Conservation (phyloP, 2,888 invertebrate species). For the Orthosia gothica region DNA sequence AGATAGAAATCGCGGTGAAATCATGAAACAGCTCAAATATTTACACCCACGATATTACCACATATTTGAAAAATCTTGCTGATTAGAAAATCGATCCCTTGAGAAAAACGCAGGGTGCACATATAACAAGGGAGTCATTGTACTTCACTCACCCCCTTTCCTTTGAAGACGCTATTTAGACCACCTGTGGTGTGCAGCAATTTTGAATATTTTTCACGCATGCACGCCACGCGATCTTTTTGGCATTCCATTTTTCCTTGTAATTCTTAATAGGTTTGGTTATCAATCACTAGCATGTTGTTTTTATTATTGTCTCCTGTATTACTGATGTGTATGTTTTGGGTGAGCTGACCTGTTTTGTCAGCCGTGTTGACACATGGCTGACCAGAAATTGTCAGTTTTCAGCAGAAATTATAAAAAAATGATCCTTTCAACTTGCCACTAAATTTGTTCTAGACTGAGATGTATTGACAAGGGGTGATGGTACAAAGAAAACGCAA, state of each 20-base stretch:
- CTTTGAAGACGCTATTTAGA: conserved; percentile 53
- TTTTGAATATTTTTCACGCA: conserved; percentile 56
- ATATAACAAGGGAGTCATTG: conserved; percentile 34
- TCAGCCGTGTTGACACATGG: too few relatives aligned
- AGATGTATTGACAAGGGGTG: too few relatives aligned
- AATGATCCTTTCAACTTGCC: too few relatives aligned
- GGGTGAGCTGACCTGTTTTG: neutral
- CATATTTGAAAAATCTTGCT: conserved; percentile 44
- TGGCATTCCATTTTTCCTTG: conserved; percentile 36
- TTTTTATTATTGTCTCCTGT: neutral
- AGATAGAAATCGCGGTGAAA: neutral
- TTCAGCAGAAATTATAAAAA: neutral
- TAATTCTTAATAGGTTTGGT: conserved; percentile 18
- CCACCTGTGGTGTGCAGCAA: conserved; percentile 54
- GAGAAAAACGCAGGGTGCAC: conserved; percentile 59
- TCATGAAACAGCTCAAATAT: neutral
- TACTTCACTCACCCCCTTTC: conserved; percentile 41
- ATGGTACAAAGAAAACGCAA: too few relatives aligned
- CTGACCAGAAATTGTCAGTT: too few relatives aligned
- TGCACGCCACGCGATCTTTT: conserved; percentile 45
- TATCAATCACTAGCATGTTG: conserved; percentile 26
- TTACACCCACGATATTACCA: neutral
- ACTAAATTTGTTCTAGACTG: too few relatives aligned
- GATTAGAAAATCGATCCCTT: conserved; percentile 53
- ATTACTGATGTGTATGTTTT: neutral